Evolutionary conservation across 2,113 vertebrate species (phyloP), one percentile per base, ranked within the genome.

Genomic region (Triplophysa siluroides): DNA sequence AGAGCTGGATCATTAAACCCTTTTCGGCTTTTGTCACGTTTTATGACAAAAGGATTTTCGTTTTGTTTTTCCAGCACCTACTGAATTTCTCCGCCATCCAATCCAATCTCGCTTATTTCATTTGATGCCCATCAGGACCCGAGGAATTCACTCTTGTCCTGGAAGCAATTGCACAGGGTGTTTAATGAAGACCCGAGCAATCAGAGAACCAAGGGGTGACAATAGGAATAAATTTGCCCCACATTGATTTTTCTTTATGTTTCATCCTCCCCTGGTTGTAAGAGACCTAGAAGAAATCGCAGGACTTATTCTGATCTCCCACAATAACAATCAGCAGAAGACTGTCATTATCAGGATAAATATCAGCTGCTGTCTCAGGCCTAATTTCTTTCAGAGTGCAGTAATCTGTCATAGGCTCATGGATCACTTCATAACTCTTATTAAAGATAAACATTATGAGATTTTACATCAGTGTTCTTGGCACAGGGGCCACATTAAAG

Each of bases 131-230:
- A 78, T 83, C 81, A 1, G 43, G 78, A 74, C 33, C 78, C 76
- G 70, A 29, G 33, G 61, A 58, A 68, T 67, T 65, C 56, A 76
- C 43, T 50, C 10, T 3, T 76, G 21, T 76, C 78, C 62, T 72
- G 62, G 81, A 24, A 78, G 70, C 38, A 64, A 67, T 63, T 67
- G 76, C 75, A 33, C 73, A 56, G 19, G 23, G 50, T 61, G 43
- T 74, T 82, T 86, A 90, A 91, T 87, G 54, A 88, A 86, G 60
- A 79, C 65, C 70, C 81, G 81, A 88, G 81, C 71, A 80, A 88
- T 73, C 41, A 64, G 45, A 61, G 74, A 26, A 85, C 78, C 67
- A 60, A 65, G 45, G 43, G 18, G 24, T 84, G 84, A 72, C 85
- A 88, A 61, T 45, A 29, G 65, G 65, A 81, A 83, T 76, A 78